These are phyloP conservation scores for Butastur rufipennis DNA, from an alignment of 2,113 vertebrate genomes.

Conservation along the genomic window DNA sequence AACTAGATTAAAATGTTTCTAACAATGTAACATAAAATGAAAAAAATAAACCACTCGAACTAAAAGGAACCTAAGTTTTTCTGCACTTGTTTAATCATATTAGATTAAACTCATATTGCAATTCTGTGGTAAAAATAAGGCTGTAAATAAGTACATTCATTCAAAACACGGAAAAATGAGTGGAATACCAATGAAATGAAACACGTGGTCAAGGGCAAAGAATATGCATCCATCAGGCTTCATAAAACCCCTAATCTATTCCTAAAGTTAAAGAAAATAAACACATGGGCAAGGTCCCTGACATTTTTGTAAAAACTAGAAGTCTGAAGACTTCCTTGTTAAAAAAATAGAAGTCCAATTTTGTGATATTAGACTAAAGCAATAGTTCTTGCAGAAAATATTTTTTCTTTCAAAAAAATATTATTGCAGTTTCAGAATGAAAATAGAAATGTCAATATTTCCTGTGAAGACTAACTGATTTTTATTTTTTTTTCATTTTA, in stretches of 20 bases:
- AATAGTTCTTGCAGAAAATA: background rate
- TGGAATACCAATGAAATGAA: background rate
- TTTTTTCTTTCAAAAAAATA: background rate
- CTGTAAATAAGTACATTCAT: background rate
- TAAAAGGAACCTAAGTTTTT: background rate
- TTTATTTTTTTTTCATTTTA: background rate
- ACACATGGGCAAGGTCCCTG: background rate
- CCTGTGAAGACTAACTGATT: background rate
- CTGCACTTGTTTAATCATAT: background rate
- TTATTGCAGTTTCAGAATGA: background rate
- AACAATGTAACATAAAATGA: background rate
- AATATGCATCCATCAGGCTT: background rate
- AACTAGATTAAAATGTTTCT: background rate
- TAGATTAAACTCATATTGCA: background rate
- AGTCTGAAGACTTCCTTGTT: background rate
- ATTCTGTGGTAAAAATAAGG: background rate
- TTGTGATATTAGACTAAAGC: background rate
- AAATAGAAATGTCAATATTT: background rate
- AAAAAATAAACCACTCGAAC: background rate
- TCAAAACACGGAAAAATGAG: background rate
- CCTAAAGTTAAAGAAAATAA: background rate
- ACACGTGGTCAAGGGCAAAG: background rate
- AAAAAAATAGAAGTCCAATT: background rate
- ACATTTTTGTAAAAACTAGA: background rate
- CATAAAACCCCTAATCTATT: background rate